Evolutionary conservation across 2,113 vertebrate genomes (phyloP), one percentile per base, ranked within the genome.

Genomic region (Halichoerus grypus): DNA sequence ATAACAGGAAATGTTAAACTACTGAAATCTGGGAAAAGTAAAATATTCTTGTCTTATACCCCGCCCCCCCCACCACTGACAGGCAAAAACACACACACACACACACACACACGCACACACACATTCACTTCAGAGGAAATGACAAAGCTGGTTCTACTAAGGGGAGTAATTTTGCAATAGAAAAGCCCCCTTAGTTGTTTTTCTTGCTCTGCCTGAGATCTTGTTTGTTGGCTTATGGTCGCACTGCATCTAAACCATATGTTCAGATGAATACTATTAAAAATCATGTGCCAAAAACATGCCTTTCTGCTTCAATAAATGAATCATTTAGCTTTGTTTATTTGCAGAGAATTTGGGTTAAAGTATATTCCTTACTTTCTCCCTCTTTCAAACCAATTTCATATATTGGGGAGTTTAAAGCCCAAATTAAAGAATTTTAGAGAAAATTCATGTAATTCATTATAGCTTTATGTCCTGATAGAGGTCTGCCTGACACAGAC

Each of bases 1-100:
- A 90, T 84, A 81, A 95, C 86, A 93, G 90, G 94, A 98, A 91
- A 95, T 33, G 65, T 94, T 96, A 80, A 95, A 79, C 59, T 87
- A 3, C 12, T 90, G 72, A 76, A 91, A 95, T 16, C 79, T 77
- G 22, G 79, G 65, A 94, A 26, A 88, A 55, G 88, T 91, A 14
- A 94, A 69, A 65, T 94, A 76, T 79, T 79, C 86, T 51, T 53
- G 5, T 59, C n/a, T 59, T 76, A 49, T 12, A 12, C 4, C 7
- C 11, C 14, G 4, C 24, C 24, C 26, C 42, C 42, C 31, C 57
- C 57, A 63, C 22, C 39, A 53, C 65, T 0, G n/a, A 28, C 53
- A 88, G 53, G 72, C 3, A 59, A 7, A n/a, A n/a, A n/a, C n/a
- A n/a, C n/a, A n/a, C n/a, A n/a, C n/a, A 33, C 5, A 72, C 8